Evolutionary conservation across 1,140 invertebrate species (phyloP).

Genomic region (Scaptomyza montana): DNA sequence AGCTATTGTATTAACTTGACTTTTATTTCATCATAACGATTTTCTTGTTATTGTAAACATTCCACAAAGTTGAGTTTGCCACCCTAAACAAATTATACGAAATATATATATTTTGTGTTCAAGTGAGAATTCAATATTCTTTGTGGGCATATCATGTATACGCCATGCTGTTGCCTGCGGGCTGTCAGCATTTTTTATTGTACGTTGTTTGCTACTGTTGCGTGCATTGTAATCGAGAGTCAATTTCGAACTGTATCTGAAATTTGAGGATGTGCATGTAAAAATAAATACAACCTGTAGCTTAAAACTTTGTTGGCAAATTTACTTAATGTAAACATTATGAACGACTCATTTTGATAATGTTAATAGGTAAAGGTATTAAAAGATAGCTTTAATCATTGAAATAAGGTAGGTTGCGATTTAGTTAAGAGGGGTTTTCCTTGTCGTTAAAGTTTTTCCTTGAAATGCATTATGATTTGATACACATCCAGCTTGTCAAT

Average conservation of each 20-base stretch:
- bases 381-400: neutral
- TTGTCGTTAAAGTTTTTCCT: too few species aligned
- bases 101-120: too few species aligned
- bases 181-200: neutral
- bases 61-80: conserved; percentile 45
- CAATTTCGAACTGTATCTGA: neutral
- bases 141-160: conserved; percentile 20
- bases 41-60: conserved; percentile 69
- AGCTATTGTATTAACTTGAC: conserved; percentile 75
- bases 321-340: too few species aligned
- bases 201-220: conserved; percentile 6
- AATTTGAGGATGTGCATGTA: too few species aligned
- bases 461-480: neutral
- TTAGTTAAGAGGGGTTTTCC: too few species aligned
- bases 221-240: conserved; percentile 37
- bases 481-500: conserved; percentile 32
- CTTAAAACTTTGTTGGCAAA: too few species aligned
- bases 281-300: neutral
- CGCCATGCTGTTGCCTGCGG: too few species aligned
- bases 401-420: too few species aligned
- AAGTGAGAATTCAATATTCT: conserved; percentile 26
- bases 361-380: neutral
- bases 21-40: conserved; percentile 70
- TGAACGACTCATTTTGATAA: too few species aligned
- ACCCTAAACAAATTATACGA: neutral